phyloP scores from a whole-genome alignment of 2,113 vertebrate species.

The Burhinus bistriatus region DNA sequence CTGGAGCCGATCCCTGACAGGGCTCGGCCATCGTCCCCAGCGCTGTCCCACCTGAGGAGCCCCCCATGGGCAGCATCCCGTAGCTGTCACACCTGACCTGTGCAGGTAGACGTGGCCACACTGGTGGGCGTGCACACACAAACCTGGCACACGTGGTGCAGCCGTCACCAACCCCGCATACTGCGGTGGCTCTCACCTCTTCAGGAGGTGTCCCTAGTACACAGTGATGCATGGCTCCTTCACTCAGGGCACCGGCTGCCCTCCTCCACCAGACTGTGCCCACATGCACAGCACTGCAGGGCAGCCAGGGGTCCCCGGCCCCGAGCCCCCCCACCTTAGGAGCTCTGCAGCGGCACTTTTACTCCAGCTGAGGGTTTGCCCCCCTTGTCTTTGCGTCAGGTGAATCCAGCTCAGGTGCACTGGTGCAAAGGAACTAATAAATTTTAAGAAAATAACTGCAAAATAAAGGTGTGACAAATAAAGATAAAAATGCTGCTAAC shows the following conservation, averaged over 20 bases:
- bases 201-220: neutral
- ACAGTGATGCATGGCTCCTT: neutral
- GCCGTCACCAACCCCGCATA: too few species aligned
- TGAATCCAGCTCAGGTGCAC: neutral
- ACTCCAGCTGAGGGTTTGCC: neutral
- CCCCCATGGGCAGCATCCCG: too few species aligned
- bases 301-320: fast-evolving
- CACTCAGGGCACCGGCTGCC: neutral
- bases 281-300: fast-evolving
- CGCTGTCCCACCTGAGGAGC: too few species aligned
- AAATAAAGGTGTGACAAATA: neutral
- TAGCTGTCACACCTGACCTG: too few species aligned
- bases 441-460: neutral
- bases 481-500: neutral
- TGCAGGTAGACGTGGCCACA: too few species aligned
- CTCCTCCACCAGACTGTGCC: neutral
- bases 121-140: too few species aligned
- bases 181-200: neutral
- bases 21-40: too few species aligned
- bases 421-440: neutral
- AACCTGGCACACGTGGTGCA: too few species aligned
- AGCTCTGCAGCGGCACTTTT: neutral
- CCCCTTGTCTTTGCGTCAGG: neutral
- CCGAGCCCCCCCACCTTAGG: too few species aligned
- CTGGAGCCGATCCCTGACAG: too few species aligned